These are phyloP conservation scores for Zaprionus obscuricornis DNA, from an alignment of 2,888 invertebrate species.

Conservation along the genomic window DNA sequence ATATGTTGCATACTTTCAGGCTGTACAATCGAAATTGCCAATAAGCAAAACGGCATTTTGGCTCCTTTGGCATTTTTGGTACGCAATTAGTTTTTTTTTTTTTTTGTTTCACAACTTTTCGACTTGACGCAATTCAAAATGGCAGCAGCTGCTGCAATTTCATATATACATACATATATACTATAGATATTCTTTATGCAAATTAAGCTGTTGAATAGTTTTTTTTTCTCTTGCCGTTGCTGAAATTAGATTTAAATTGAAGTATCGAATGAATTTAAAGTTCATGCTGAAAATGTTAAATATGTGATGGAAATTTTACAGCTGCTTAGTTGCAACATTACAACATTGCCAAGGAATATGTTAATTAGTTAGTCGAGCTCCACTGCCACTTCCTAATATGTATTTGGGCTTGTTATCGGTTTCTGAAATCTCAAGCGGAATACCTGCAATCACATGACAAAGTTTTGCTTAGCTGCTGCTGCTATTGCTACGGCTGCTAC, in stretches of 20 bases:
- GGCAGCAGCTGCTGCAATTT: not conserved
- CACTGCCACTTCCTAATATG: not conserved
- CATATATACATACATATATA: not conserved
- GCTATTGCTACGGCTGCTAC: conserved; percentile 11
- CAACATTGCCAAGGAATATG: too few relatives aligned
- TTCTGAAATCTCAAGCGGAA: not conserved
- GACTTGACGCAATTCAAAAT: conserved; percentile 3
- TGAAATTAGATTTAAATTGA: too few relatives aligned
- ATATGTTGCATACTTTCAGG: conserved; percentile 73
- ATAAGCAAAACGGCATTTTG: conserved; percentile 59
- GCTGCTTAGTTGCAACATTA: too few relatives aligned
- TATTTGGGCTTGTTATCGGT: not conserved
- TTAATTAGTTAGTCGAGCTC: too few relatives aligned
- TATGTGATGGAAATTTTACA: too few relatives aligned
- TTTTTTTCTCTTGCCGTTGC: too few relatives aligned
- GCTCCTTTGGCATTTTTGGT: conserved; percentile 53
- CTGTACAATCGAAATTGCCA: conserved; percentile 58
- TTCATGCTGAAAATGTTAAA: too few relatives aligned
- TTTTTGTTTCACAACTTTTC: conserved; percentile 39
- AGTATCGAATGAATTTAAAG: too few relatives aligned
- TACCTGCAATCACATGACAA: conserved; percentile 39
- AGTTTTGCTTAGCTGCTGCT: conserved; percentile 17
- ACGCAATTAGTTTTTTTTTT: conserved; percentile 61
- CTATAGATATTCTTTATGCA: not conserved
- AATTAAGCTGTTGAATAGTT: too few relatives aligned